Percentiles rank a stretch among this genome's conserved stretches.
Conservation (phyloP, 1,140 invertebrate genomes). For the Chionoecetes opilio region DNA sequence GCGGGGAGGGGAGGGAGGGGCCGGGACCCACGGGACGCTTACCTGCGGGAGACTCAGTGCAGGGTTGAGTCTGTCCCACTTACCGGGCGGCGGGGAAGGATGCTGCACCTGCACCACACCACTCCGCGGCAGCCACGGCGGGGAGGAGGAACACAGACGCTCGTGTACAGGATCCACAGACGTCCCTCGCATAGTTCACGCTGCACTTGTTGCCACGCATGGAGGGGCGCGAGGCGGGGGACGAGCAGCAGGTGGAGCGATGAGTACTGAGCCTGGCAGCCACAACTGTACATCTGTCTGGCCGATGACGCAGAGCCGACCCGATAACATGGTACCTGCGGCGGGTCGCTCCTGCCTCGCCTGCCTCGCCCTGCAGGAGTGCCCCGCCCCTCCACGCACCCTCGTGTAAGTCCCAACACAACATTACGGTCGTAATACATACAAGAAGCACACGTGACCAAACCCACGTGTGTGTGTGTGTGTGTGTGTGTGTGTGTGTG, state of each 20-base stretch:
- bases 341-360: background rate
- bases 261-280: background rate
- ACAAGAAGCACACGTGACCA: no score
- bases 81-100: background rate
- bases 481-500: no score
- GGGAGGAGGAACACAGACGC: background rate
- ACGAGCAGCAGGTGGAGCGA: background rate
- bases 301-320: background rate
- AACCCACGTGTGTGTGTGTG: no score
- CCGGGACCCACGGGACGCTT: background rate
- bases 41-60: conserved; percentile 1
- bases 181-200: background rate
- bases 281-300: background rate
- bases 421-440: no score
- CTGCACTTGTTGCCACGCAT: no score
- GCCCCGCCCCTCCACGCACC: background rate
- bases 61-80: conserved; percentile 1
- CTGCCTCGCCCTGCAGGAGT: background rate
- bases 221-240: no score
- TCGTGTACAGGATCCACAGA: background rate
- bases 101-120: background rate
- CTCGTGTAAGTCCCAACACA: background rate
- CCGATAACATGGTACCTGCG: background rate
- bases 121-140: background rate
- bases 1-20: background rate